Percentiles rank a stretch among this genome's conserved stretches.
Conservation (phyloP, 2,113 vertebrate species). For the Pongo pygmaeus region DNA sequence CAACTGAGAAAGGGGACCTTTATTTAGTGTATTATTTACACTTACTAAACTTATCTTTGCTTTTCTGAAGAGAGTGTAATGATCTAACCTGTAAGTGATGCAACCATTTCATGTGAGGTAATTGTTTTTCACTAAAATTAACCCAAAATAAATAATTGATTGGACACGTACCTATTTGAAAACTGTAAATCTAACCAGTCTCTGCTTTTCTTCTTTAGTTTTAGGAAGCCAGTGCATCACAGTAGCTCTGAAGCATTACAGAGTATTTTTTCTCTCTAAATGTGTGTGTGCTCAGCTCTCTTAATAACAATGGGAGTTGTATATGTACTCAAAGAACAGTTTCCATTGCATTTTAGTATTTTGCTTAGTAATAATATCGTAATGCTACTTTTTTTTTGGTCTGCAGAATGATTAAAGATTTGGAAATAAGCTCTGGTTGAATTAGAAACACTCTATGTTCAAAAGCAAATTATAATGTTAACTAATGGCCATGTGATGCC, state of each 20-base stretch:
- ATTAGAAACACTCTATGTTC: constrained; percentile 63
- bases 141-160: constrained; percentile 74
- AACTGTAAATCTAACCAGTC: constrained; percentile 69
- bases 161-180: constrained; percentile 78
- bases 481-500: not conserved
- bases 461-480: constrained; percentile 35
- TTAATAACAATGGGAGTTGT: not conserved
- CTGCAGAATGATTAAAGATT: constrained; percentile 48
- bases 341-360: not conserved
- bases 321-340: not conserved
- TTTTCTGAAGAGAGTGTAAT: constrained; percentile 80
- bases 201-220: constrained; percentile 67
- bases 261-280: not conserved
- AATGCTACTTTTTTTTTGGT: not conserved
- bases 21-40: constrained; percentile 83
- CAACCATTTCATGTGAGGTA: constrained; percentile 75
- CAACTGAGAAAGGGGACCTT: constrained; percentile 74
- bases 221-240: constrained; percentile 7
- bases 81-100: constrained; percentile 80
- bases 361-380: not conserved
- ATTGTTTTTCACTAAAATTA: constrained; percentile 70
- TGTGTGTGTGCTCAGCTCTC: not conserved
- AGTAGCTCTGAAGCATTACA: constrained; percentile 5
- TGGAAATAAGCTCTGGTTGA: constrained; percentile 34
- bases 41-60: constrained; percentile 77